Base-by-base conservation (phyloP, 2,888 invertebrate genomes). In the Hirtodrosophila trivittata region DNA sequence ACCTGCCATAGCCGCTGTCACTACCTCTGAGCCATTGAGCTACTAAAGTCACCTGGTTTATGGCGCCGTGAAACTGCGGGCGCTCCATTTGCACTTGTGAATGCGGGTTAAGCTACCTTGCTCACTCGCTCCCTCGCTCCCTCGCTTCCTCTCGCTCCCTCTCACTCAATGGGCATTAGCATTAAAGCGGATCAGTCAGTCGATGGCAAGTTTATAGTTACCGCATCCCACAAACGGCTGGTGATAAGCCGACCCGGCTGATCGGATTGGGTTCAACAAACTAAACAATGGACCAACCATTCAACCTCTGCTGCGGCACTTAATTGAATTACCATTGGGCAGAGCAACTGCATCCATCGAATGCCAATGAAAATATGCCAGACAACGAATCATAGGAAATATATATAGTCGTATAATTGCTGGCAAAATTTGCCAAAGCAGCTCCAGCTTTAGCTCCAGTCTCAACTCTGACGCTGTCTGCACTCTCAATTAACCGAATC, bases 1-100 rank as follows among this genome's bases (percentile, higher is more conserved):
- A 72, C 71, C 75, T 74, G 71, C 71, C 42, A n/a, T n/a, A n/a
- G n/a, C 25, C 14, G n/a, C 18, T 39, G 42, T 10, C 35, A 5
- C 2, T n/a, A n/a, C 21, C 39, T 38, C 5, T 57, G 56, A 25
- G 73, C 69, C 37, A 50, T 18, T 58, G 72, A 58, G 83, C 86
- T 55, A 83, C 77, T 86, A 86, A 82, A 82, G 67, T 81, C 85
- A 81, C 63, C 77, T 82, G 69, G 77, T 82, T 82, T 82, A 82
- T 75, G 73, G 64, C 62, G 65, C 77, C 52, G 45, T 54, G 58
- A 68, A 84, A 68, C 86, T 82, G 86, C 82, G 86, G 82, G 82
- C 73, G 82, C 75, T 80, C 62, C 67, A 71, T 60, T 66, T 75
- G 80, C 66, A 66, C 80, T 63, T 65, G 51, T 51, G 39, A 65